Evolutionary conservation across 2,113 vertebrate species (phyloP).

Genomic region (Pangasianodon gigas): DNA sequence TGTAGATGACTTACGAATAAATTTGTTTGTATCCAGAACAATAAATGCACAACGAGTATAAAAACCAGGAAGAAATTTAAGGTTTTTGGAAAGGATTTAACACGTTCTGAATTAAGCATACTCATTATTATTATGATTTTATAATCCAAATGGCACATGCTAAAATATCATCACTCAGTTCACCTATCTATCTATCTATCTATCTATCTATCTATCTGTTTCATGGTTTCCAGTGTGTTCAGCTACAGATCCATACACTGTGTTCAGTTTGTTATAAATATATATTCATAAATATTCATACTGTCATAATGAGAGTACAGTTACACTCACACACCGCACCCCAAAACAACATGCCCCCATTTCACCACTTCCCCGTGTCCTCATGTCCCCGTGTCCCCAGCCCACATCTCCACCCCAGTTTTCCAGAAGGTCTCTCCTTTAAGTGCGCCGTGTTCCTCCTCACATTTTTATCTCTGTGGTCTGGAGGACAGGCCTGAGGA

Average conservation of each 20-base stretch:
- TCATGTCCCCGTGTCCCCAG: not conserved
- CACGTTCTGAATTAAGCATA: not conserved
- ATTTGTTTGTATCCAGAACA: not conserved
- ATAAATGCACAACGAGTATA: not conserved
- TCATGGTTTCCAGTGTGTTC: too few relatives aligned
- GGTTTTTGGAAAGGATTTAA: not conserved
- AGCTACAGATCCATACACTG: too few relatives aligned
- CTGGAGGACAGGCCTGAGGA: constrained; percentile 32
- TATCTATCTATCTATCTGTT: too few relatives aligned
- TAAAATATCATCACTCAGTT: not conserved
- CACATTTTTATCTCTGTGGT: constrained; percentile 56
- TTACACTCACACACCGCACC: not conserved
- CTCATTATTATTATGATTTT: not conserved
- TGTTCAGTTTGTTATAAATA: too few relatives aligned
- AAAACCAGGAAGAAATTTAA: not conserved
- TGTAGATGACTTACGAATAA: not conserved
- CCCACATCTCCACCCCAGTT: not conserved
- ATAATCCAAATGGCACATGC: not conserved
- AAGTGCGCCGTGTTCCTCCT: constrained; percentile 42
- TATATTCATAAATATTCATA: too few relatives aligned
- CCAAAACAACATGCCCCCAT: not conserved
- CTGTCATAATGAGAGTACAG: too few relatives aligned
- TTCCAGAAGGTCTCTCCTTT: not conserved
- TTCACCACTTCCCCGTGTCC: not conserved
- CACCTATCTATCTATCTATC: too few relatives aligned